Conservation (phyloP, 2,888 invertebrate genomes). For the Mellilla xanthometata region DNA sequence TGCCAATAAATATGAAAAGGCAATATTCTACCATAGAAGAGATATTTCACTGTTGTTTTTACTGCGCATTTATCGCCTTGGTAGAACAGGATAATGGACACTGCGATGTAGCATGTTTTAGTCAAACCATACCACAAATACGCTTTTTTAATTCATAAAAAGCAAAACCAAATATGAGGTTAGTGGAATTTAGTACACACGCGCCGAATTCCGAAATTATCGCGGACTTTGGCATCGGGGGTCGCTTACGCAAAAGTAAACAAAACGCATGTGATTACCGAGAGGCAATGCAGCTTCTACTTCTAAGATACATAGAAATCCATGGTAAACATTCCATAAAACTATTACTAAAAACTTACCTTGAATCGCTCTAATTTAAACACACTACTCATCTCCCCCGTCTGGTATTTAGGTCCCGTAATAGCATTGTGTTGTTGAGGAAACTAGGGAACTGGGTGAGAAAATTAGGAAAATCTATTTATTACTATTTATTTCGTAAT, state of each 20-base stretch:
- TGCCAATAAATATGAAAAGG: no score
- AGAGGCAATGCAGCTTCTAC: constrained; percentile 6
- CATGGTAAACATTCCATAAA: neutral
- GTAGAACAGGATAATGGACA: no score
- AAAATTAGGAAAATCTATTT: constrained; percentile 42
- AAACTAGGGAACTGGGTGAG: constrained; percentile 36
- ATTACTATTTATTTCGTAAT: constrained; percentile 60
- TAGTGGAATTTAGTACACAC: constrained; percentile 14
- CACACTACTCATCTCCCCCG: constrained; percentile 40
- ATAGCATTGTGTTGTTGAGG: constrained; percentile 39
- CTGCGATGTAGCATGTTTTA: no score
- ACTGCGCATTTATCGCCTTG: no score
- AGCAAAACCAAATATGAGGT: constrained; percentile 1
- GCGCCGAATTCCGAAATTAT: constrained; percentile 13
- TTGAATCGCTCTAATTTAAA: constrained; percentile 17
- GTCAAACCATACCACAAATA: neutral
- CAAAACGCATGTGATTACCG: constrained; percentile 30
- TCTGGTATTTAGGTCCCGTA: constrained; percentile 32
- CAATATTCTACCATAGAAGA: no score
- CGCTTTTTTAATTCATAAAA: constrained; percentile 9
- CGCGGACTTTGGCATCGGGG: constrained; percentile 23
- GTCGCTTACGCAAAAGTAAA: constrained; percentile 29
- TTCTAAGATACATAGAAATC: constrained; percentile 2
- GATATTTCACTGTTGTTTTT: no score
- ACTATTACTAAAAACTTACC: constrained; percentile 26